phyloP scores from a whole-genome alignment of 1,140 invertebrate species.

The Sinella curviseta region DNA sequence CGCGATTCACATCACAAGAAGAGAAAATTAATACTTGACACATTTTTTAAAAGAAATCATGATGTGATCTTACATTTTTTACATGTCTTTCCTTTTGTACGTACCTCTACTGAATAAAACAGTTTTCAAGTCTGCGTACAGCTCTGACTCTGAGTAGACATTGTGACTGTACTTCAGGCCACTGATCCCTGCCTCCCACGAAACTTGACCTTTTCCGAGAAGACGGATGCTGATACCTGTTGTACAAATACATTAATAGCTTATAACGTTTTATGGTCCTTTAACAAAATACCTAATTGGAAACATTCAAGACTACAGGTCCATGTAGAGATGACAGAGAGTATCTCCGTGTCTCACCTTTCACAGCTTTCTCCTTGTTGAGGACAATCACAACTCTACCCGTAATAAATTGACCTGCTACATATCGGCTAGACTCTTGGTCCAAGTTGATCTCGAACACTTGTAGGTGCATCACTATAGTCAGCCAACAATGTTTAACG shows the following conservation, averaged over 20 bases:
- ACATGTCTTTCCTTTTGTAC: not conserved
- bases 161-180: constrained; percentile 18
- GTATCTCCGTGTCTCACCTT: not conserved
- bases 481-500: not conserved
- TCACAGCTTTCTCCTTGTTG: constrained; percentile 19
- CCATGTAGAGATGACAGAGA: not conserved
- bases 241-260: not conserved
- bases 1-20: no score
- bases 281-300: not conserved
- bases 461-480: not conserved
- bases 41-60: not conserved
- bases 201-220: constrained; percentile 1
- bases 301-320: not conserved
- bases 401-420: not conserved
- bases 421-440: not conserved
- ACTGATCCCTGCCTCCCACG: constrained; percentile 9
- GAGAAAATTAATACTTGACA: not conserved
- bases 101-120: not conserved
- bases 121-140: not conserved
- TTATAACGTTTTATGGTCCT: not conserved
- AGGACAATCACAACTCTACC: constrained; percentile 11
- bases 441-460: constrained; percentile 24
- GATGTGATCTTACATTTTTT: no score
- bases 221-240: constrained; percentile 13
- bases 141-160: constrained; percentile 1